A percentile compares a stretch with the other conserved stretches of the same genome.
These are phyloP conservation scores for Euschistus heros DNA, from an alignment of 1,140 invertebrate genomes.

Conservation along the genomic window DNA sequence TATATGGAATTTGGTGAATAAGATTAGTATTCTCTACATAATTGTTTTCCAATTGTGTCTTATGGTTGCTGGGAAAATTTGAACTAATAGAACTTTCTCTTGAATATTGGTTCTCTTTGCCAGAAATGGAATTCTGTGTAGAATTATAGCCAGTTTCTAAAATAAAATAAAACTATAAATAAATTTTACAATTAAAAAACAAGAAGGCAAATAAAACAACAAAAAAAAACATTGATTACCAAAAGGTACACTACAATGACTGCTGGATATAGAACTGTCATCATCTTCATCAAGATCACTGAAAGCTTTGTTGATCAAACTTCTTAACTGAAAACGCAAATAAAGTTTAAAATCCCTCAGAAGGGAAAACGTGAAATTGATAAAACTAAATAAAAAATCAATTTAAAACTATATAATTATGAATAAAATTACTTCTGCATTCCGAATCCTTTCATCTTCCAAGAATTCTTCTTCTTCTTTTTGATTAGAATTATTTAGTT, in stretches of 20 bases:
- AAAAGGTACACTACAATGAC: constrained; percentile 29
- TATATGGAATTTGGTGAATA: too few relatives aligned
- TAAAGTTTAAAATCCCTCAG: background rate
- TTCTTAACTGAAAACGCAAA: constrained; percentile 38
- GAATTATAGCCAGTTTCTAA: too few relatives aligned
- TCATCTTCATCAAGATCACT: constrained; percentile 47
- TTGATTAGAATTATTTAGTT: constrained; percentile 43
- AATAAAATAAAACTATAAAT: background rate
- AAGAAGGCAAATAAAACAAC: background rate
- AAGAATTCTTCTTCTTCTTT: constrained; percentile 44
- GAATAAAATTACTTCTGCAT: constrained; percentile 40
- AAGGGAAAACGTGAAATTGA: background rate
- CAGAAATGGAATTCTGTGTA: too few relatives aligned
- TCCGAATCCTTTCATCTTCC: constrained; percentile 44
- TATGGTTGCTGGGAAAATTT: too few relatives aligned
- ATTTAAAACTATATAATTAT: background rate
- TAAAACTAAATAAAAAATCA: background rate
- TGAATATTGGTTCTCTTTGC: too few relatives aligned
- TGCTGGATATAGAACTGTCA: constrained; percentile 41
- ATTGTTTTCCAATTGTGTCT: too few relatives aligned
- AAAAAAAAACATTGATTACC: background rate
- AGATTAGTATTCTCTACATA: too few relatives aligned
- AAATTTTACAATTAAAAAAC: background rate
- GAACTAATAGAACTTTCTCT: too few relatives aligned
- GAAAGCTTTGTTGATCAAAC: constrained; percentile 44